These are phyloP conservation scores for Colletes latitarsis DNA, from an alignment of 1,140 invertebrate genomes.

Conservation along the genomic window DNA sequence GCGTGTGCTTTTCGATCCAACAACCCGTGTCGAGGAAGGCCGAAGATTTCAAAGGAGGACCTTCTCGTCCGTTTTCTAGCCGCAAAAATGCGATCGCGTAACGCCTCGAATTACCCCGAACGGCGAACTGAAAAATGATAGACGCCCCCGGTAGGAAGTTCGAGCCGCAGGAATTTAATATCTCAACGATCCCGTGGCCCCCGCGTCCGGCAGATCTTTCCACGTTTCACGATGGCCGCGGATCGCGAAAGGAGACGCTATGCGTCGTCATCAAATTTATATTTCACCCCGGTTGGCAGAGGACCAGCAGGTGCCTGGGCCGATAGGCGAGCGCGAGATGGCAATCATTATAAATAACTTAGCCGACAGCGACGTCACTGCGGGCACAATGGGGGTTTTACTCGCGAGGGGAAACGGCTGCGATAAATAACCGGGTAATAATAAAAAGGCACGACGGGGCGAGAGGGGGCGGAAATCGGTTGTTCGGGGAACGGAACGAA, in stretches of 20 bases:
- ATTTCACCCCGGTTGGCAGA: conserved; percentile 61
- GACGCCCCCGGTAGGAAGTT: conserved; percentile 17
- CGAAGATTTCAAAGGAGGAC: no score
- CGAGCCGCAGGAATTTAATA: conserved; percentile 60
- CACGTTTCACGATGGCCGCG: conserved; percentile 18
- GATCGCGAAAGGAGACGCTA: conserved; percentile 8
- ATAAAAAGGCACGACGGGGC: conserved; percentile 62
- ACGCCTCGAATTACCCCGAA: conserved; percentile 5
- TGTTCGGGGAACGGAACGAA: conserved; percentile 58
- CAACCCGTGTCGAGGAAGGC: no score
- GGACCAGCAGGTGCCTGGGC: conserved; percentile 72
- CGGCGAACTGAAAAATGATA: conserved; percentile 47
- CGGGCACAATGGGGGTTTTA: conserved; percentile 69
- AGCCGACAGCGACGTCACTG: conserved; percentile 55
- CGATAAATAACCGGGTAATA: conserved; percentile 74
- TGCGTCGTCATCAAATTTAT: conserved; percentile 73
- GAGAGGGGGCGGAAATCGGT: conserved; percentile 18
- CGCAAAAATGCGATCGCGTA: neutral
- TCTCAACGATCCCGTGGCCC: conserved; percentile 23
- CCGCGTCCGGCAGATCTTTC: conserved; percentile 1
- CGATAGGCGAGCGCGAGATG: conserved; percentile 45
- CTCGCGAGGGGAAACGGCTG: conserved; percentile 66
- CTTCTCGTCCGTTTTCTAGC: no score
- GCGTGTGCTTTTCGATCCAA: no score
- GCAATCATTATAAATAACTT: conserved; percentile 74